Base-by-base conservation (phyloP, 2,888 invertebrate species). In the Drosophila leonis region DNA sequence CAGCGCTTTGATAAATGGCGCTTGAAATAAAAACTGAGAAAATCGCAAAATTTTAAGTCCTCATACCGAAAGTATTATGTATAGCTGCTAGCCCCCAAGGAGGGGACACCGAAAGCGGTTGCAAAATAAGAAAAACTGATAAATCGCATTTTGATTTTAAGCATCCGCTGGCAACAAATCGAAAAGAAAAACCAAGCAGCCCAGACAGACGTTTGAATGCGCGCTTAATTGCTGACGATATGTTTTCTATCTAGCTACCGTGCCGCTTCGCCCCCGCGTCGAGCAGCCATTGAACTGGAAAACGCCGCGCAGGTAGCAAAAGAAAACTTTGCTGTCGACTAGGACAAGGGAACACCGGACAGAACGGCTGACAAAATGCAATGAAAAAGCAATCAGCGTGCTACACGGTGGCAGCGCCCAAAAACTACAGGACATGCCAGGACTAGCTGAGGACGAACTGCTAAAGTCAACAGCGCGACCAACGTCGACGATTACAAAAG, bases 201-300 rank as follows among this genome's bases (percentile, higher is more conserved):
- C 59, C 69, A 71, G 75, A 70, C 88, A 88, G 77, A 75, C 69
- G 83, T 80, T 78, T 85, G 90, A 85, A 85, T 85, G 90, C 78
- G 52, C 75, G 80, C 90, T 90, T 85, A 85, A 85, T 85, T 85
- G 85, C 90, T 85, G 88, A 82, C 83, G 83, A 83, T 83, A 83
- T 83, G 85, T 88, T 85, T 90, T 82, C 70, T 61, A 35, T 15
- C 9, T 7, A 2, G 24, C 18, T 9, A 2, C 56, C 46, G 15
- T 2, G 12, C 31, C 15, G 4, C 5, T 5, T 2, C 9, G 24
- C 12, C 13, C 20, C 39, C 48, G 33, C 61, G 55, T 57, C 52
- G 39, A 51, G 49, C 37, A 57, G 49, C 65, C 76, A 84, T 79
- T 79, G 68, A 88, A 71, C 71, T 77, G 88, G 75, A 84, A 90